Conservation (phyloP, 2,888 invertebrate genomes). For the Drosophila paramelanica region DNA sequence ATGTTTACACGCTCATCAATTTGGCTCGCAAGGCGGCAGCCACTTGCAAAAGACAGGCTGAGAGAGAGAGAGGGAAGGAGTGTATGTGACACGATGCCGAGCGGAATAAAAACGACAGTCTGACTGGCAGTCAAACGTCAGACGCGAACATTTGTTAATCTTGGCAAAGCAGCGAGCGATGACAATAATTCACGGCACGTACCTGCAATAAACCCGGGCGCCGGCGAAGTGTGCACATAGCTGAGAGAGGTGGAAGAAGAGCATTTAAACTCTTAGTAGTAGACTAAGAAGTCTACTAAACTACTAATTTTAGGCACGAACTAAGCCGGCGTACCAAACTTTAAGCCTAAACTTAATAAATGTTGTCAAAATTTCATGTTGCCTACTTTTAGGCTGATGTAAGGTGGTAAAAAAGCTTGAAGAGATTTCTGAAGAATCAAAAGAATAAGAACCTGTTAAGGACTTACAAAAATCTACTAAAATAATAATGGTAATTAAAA, state of each 20-base stretch:
- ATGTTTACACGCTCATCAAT: slow-evolving; percentile 79
- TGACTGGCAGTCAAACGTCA: slow-evolving; percentile 63
- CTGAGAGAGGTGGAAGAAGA: no score
- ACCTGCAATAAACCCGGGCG: slow-evolving; percentile 69
- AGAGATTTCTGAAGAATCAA: no score
- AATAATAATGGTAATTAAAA: slow-evolving; percentile 30
- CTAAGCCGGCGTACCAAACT: background rate
- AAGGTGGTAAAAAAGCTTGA: background rate
- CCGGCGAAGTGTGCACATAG: slow-evolving; percentile 22
- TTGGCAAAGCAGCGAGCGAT: slow-evolving; percentile 53
- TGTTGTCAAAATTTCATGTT: background rate
- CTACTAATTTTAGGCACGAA: slow-evolving; percentile 30
- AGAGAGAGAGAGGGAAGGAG: background rate
- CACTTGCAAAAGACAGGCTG: slow-evolving; percentile 20
- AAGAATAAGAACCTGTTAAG: no score
- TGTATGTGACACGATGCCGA: background rate
- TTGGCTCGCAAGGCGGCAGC: slow-evolving; percentile 42
- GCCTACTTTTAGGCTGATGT: slow-evolving; percentile 4
- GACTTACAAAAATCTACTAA: slow-evolving; percentile 1
- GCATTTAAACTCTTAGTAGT: slow-evolving; percentile 2
- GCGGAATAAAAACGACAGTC: slow-evolving; percentile 24
- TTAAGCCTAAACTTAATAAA: background rate
- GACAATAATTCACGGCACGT: slow-evolving; percentile 76
- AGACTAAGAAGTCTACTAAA: slow-evolving; percentile 17
- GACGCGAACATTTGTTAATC: slow-evolving; percentile 76